A percentile compares a stretch with the other conserved stretches of the same genome.
These are phyloP conservation scores for Meleagris gallopavo DNA, from an alignment of 2,113 vertebrate genomes.

Conservation along the genomic window DNA sequence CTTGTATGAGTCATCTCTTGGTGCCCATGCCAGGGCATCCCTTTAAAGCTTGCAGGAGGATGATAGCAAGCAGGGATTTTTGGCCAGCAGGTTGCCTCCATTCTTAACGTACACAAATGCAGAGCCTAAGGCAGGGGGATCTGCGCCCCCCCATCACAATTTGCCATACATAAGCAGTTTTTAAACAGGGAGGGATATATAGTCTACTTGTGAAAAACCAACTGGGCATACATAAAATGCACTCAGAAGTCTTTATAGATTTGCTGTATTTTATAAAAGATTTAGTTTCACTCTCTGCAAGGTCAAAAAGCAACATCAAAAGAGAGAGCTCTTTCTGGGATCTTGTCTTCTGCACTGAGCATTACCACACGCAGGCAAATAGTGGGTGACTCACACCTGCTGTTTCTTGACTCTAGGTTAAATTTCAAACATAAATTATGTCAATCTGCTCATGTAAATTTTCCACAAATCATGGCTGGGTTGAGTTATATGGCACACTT, in stretches of 20 bases:
- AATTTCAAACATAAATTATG: constrained; percentile 66
- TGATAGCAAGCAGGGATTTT: neutral
- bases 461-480: constrained; percentile 43
- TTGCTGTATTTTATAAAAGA: constrained; percentile 61
- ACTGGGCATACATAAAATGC: constrained; percentile 57
- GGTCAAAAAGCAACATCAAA: constrained; percentile 80
- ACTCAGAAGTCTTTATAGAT: constrained; percentile 47
- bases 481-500: constrained; percentile 49
- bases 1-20: accelerated
- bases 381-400: constrained; percentile 56
- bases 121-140: neutral
- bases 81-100: neutral
- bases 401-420: constrained; percentile 68
- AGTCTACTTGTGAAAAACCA: constrained; percentile 72
- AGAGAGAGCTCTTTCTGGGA: constrained; percentile 67
- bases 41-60: neutral
- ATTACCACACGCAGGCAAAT: constrained; percentile 44
- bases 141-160: neutral
- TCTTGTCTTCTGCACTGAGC: constrained; percentile 53
- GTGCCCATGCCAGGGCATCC: accelerated
- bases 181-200: constrained; percentile 11
- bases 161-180: neutral
- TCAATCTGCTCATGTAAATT: constrained; percentile 66
- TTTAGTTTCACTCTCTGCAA: constrained; percentile 71
- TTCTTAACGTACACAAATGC: neutral